Evolutionary conservation across 2,888 invertebrate species (phyloP).

Genomic region (Graphium colonna): DNA sequence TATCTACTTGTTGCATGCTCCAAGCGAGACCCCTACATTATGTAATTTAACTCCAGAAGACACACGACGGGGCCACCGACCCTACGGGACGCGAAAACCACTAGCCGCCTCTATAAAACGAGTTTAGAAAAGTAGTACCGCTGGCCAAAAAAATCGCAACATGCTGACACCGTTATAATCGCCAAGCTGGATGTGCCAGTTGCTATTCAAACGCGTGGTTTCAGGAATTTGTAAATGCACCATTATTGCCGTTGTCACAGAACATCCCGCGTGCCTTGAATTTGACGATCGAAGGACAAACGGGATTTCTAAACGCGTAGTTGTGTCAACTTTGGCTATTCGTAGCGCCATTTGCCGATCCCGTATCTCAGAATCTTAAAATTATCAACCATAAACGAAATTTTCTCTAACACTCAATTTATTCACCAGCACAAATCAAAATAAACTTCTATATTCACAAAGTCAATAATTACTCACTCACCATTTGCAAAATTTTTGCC

Average conservation of each 20-base stretch:
- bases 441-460: conserved; percentile 54
- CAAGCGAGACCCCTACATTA: conserved; percentile 76
- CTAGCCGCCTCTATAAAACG: conserved; percentile 79
- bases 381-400: conserved; percentile 67
- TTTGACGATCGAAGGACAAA: conserved; percentile 62
- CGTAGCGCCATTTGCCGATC: conserved; percentile 79
- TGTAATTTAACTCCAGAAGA: conserved; percentile 79
- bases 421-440: conserved; percentile 66
- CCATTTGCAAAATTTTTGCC: conserved; percentile 89
- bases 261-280: conserved; percentile 65
- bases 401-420: conserved; percentile 59
- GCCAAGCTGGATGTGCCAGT: conserved; percentile 80
- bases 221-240: conserved; percentile 69
- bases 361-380: conserved; percentile 71
- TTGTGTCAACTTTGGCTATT: conserved; percentile 79
- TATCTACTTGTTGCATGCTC: conserved; percentile 80
- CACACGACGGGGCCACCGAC: conserved; percentile 75
- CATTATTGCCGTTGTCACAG: conserved; percentile 68
- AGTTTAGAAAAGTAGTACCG: conserved; percentile 81
- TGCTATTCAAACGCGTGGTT: conserved; percentile 68
- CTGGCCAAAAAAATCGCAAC: conserved; percentile 81
- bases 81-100: conserved; percentile 79
- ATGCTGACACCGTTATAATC: conserved; percentile 81
- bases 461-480: conserved; percentile 82
- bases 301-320: conserved; percentile 77